phyloP scores from a whole-genome alignment of 2,888 invertebrate species.

The Notodonta ziczac region DNA sequence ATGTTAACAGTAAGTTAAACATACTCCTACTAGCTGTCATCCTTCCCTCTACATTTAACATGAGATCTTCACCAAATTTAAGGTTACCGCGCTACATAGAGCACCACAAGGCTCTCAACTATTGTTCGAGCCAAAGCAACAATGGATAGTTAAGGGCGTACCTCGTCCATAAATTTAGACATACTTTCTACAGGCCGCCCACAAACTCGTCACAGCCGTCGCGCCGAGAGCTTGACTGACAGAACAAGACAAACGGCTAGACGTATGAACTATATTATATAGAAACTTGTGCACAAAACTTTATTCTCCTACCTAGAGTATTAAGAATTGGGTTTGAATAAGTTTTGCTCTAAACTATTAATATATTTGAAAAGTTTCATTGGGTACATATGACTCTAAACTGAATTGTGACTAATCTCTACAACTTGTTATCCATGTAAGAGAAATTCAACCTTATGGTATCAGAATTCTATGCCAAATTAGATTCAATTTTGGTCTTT shows the following conservation, averaged over 20 bases:
- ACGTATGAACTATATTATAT: constrained; percentile 21
- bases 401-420: no score
- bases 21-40: neutral
- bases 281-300: constrained; percentile 9
- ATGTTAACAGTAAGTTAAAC: constrained; percentile 14
- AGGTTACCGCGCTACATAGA: constrained; percentile 28
- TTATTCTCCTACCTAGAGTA: constrained; percentile 7
- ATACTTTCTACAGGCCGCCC: constrained; percentile 50
- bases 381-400: no score
- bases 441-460: no score
- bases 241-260: constrained; percentile 20
- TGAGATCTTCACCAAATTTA: constrained; percentile 20
- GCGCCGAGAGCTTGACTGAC: constrained; percentile 32
- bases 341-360: neutral
- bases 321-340: neutral
- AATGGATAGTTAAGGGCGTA: constrained; percentile 43
- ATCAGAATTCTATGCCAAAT: no score
- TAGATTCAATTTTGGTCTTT: no score
- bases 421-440: no score
- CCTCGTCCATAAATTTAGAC: constrained; percentile 46
- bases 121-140: constrained; percentile 38
- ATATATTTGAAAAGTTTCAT: no score
- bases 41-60: constrained; percentile 4
- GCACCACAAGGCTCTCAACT: constrained; percentile 25
- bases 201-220: constrained; percentile 41